A percentile compares a stretch with the other conserved stretches of the same genome.
Conservation (phyloP, 2,113 vertebrate genomes). For the Rhinichthys klamathensis region DNA sequence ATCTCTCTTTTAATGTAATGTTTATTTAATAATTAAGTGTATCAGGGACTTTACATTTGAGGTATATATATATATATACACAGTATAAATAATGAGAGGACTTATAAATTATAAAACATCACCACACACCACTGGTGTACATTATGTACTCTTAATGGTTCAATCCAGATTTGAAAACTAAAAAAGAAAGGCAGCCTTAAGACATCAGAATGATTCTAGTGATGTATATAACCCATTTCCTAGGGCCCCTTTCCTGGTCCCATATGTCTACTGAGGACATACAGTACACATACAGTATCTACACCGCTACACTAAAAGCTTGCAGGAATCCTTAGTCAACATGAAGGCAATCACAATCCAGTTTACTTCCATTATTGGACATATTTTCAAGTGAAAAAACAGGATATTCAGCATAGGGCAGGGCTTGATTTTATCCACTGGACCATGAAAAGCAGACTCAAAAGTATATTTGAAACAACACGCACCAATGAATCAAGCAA, state of each 20-base stretch:
- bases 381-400: background rate
- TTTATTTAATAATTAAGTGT: no score
- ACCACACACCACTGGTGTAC: no score
- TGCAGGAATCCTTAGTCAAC: background rate
- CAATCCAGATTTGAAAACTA: background rate
- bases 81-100: no score
- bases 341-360: background rate
- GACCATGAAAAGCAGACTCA: background rate
- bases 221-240: conserved; percentile 41
- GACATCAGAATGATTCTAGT: conserved; percentile 34
- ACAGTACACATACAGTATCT: background rate
- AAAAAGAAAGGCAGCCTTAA: conserved; percentile 2
- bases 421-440: background rate
- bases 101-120: no score
- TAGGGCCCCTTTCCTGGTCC: background rate
- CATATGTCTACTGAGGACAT: conserved; percentile 22
- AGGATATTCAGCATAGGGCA: background rate
- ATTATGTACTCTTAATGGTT: background rate
- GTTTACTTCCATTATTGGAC: background rate
- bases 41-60: no score
- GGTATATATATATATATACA: no score
- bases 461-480: background rate
- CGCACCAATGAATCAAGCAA: background rate
- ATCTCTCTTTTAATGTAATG: no score
- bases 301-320: background rate